phyloP scores from a whole-genome alignment of 2,797 vertebrate species.

The Darevskia nairensis region DNA sequence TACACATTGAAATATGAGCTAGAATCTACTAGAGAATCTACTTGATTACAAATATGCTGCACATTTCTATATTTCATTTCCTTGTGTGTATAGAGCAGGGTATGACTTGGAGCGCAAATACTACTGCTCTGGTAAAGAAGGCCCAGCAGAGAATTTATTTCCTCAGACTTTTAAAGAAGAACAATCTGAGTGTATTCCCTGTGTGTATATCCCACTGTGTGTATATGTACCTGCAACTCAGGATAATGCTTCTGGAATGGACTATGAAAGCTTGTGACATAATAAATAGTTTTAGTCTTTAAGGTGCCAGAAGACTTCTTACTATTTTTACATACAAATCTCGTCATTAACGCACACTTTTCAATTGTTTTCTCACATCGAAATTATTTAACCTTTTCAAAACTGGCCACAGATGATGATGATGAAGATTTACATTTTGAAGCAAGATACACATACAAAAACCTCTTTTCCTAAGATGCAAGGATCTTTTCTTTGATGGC shows the following conservation, averaged over 20 bases:
- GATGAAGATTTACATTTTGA: background rate
- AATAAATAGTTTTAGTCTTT: too few species aligned
- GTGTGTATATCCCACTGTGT: background rate
- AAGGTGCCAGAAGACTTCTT: too few species aligned
- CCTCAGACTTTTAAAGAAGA: too few species aligned
- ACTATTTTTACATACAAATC: background rate
- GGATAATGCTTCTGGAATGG: too few species aligned
- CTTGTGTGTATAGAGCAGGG: background rate
- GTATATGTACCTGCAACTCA: too few species aligned
- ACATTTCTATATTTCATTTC: too few species aligned
- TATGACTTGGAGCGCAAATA: too few species aligned
- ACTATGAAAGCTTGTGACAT: too few species aligned
- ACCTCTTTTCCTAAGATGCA: background rate
- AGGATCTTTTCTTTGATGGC: background rate
- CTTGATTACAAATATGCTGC: conserved; percentile 8
- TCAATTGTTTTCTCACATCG: background rate
- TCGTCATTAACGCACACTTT: conserved; percentile 7
- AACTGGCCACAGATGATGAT: conserved; percentile 2
- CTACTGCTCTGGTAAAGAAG: too few species aligned
- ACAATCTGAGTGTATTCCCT: background rate
- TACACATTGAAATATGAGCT: conserved; percentile 33
- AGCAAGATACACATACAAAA: background rate
- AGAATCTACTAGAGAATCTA: conserved; percentile 41
- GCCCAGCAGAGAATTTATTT: too few species aligned
- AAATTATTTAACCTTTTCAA: background rate